phyloP scores from a whole-genome alignment of 1,140 invertebrate genomes.

The Chironomus tepperi region DNA sequence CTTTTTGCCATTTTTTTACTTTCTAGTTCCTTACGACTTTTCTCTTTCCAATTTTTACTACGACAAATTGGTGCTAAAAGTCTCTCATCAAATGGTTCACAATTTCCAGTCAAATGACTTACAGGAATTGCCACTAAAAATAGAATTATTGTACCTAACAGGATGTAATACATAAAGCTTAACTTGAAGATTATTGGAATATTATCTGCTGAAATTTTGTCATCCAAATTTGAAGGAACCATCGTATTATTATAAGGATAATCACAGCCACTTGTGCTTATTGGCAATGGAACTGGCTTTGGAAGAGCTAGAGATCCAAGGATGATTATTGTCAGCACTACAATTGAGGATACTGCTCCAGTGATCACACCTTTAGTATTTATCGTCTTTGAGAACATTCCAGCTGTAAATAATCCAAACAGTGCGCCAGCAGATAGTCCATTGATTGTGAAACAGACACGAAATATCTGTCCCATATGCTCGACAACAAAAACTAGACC shows the following conservation, averaged over 20 bases:
- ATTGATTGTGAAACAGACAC: conserved; percentile 41
- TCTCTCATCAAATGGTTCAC: conserved; percentile 19
- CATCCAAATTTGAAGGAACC: not conserved
- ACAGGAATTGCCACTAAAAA: conserved; percentile 41
- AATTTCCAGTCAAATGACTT: conserved; percentile 41
- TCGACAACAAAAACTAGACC: conserved; percentile 44
- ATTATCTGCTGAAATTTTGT: not conserved
- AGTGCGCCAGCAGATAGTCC: conserved; percentile 45
- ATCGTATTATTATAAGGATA: not conserved
- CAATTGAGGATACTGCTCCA: conserved; percentile 34
- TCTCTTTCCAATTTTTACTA: not conserved
- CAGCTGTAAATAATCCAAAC: conserved; percentile 31
- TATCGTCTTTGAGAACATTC: not conserved
- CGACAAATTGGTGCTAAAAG: conserved; percentile 22
- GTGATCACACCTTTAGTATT: not conserved
- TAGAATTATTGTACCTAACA: conserved; percentile 38
- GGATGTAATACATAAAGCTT: conserved; percentile 43
- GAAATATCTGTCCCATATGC: conserved; percentile 37
- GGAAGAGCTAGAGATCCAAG: conserved; percentile 35
- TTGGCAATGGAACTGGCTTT: not conserved
- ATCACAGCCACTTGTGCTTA: not conserved
- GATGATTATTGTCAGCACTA: conserved; percentile 44
- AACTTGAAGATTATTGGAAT: conserved; percentile 31
- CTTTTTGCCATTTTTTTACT: not conserved
- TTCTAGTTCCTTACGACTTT: not conserved